A percentile compares a stretch with the other conserved stretches of the same genome.
phyloP scores from a whole-genome alignment of 2,113 vertebrate species.

The Pluvialis apricaria region DNA sequence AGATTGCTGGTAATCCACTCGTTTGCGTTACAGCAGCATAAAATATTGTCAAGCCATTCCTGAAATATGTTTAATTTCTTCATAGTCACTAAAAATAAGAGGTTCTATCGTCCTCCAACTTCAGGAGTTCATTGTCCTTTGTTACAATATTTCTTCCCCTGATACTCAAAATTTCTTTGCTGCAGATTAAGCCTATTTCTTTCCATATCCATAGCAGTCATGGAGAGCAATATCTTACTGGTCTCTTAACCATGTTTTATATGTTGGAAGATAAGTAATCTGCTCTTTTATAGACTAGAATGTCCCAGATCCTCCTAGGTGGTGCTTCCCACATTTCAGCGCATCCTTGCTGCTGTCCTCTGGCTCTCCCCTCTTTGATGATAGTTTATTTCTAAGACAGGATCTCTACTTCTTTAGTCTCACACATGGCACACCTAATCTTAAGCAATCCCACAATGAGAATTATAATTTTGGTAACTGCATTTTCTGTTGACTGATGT shows the following conservation, averaged over 20 bases:
- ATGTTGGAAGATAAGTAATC: not conserved
- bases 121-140: not conserved
- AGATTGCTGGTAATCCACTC: not conserved
- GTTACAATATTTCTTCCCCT: not conserved
- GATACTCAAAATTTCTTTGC: not conserved
- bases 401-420: accelerated
- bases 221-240: not conserved
- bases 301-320: not conserved
- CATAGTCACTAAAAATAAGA: not conserved
- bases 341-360: not conserved
- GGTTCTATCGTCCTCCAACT: not conserved
- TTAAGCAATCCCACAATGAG: not conserved
- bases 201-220: not conserved
- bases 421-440: not conserved
- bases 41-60: not conserved
- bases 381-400: not conserved
- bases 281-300: not conserved
- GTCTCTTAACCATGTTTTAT: not conserved
- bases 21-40: not conserved
- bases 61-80: not conserved
- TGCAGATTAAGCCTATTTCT: not conserved
- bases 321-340: not conserved
- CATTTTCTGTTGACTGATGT: not conserved
- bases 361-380: not conserved
- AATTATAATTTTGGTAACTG: not conserved